Evolutionary conservation across 2,797 vertebrate genomes (phyloP), one percentile per base, ranked within the genome.

Genomic region (Phoeniculus purpureus): DNA sequence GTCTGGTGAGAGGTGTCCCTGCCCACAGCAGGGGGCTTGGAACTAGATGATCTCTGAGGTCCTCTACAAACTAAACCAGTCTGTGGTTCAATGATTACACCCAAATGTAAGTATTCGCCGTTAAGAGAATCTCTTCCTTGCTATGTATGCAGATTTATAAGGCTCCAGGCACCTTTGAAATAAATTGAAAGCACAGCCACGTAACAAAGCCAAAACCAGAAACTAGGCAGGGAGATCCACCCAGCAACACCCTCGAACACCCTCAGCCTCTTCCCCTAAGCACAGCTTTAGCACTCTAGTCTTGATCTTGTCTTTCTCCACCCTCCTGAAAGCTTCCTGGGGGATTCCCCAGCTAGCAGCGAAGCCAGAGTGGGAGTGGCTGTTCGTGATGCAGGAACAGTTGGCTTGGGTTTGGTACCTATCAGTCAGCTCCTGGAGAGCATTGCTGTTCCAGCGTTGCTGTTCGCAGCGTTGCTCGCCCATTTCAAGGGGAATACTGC

Each of bases 111-210:
- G 64, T n/a, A n/a, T 86, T 66, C 81, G 70, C 67, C 7, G 1
- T 20, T 54, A 71, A 94, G 64, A 93, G 64, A 95, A 73, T 51
- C 85, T 94, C 87, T 77, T 50, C 87, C 58, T 91, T 91, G 81
- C 82, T 92, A 79, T 91, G 81, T n/a, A 93, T 91, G 92, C 92
- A 96, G 94, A 95, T 95, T 95, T 95, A 93, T 77, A 95, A 93
- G 87, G 87, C 95, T 95, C 92, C 85, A 95, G 94, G 94, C 95
- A 95, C 83, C 87, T 95, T 94, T 95, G 91, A 95, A 95, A 94
- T 88, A 91, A 94, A 94, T 88, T 90, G 87, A 95, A 95, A 95
- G 94, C 92, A 95, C 64, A 94, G 89, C 65, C 81, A 77, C 90
- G 92, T 94, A 85, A 48, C 71, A 55, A 73, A 95, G 95, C 95